Conservation (phyloP, 2,888 invertebrate genomes). For the Tortricodes alternella region DNA sequence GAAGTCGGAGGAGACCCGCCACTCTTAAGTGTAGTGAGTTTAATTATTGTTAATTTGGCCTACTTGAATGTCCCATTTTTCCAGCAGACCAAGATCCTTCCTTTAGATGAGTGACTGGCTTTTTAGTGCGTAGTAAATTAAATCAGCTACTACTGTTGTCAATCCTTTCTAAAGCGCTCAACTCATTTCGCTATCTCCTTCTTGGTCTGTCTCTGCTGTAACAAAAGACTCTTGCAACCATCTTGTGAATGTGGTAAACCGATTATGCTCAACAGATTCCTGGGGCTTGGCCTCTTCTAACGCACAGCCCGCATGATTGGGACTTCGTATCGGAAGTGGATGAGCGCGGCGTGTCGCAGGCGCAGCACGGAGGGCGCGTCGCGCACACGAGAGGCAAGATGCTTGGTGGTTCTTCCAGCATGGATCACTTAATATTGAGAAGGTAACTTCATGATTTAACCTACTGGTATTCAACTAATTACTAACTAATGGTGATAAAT, state of each 20-base stretch:
- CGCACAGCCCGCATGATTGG: slow-evolving; percentile 21
- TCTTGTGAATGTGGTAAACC: too few relatives aligned
- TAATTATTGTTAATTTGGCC: too few relatives aligned
- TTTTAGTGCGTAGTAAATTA: too few relatives aligned
- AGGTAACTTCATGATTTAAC: background rate
- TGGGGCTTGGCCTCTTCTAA: background rate
- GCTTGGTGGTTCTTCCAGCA: slow-evolving; percentile 20
- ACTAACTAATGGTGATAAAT: background rate
- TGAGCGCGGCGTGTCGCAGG: slow-evolving; percentile 6
- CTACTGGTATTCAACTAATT: background rate
- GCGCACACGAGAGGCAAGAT: slow-evolving; percentile 22
- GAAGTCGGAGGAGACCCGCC: background rate
- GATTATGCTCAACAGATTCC: slow-evolving; percentile 8
- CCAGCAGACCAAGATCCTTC: background rate
- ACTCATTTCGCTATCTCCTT: too few relatives aligned
- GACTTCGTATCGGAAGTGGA: slow-evolving; percentile 15
- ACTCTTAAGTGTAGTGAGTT: background rate
- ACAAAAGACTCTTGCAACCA: too few relatives aligned
- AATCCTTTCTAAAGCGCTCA: too few relatives aligned
- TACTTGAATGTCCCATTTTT: background rate
- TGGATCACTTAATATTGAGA: slow-evolving; percentile 11
- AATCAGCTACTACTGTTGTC: too few relatives aligned
- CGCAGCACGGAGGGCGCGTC: background rate
- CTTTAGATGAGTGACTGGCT: too few relatives aligned
- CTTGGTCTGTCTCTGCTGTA: too few relatives aligned